Percentiles rank a stretch among this genome's conserved stretches.
Evolutionary conservation across 2,888 invertebrate genomes (phyloP).

Genomic region (Acrobasis suavella): DNA sequence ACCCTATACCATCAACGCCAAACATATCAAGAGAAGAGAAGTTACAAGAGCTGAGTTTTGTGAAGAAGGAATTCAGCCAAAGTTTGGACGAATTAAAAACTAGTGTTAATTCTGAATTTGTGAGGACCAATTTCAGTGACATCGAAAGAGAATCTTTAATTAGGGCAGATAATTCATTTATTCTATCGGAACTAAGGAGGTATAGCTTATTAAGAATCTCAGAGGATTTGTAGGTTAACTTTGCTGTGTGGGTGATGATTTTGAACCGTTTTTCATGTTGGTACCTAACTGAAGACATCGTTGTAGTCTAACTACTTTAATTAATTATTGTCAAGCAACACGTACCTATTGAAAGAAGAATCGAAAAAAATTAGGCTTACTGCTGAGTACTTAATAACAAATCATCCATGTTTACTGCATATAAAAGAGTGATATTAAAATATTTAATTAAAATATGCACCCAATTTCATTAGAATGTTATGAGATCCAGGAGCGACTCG

Average conservation of each 20-base stretch:
- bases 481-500: too few species aligned
- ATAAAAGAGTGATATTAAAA: too few species aligned
- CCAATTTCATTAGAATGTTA: too few species aligned
- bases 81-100: conserved; percentile 60
- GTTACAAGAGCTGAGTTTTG: conserved; percentile 52
- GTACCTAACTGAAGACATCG: conserved; percentile 2
- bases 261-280: conserved; percentile 19
- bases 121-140: conserved; percentile 56
- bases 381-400: too few species aligned
- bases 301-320: not conserved
- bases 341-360: too few species aligned
- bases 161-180: conserved; percentile 67
- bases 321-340: too few species aligned
- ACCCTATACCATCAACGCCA: conserved; percentile 27
- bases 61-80: conserved; percentile 50
- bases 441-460: too few species aligned
- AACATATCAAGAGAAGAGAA: conserved; percentile 33
- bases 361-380: too few species aligned
- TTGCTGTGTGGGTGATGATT: conserved; percentile 19
- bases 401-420: too few species aligned
- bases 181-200: conserved; percentile 60
- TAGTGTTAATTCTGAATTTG: conserved; percentile 57
- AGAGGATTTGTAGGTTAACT: conserved; percentile 30
- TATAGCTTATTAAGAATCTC: conserved; percentile 53
- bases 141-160: conserved; percentile 64